These are phyloP conservation scores for Parambassis ranga DNA, from an alignment of 2,797 vertebrate genomes.

Conservation along the genomic window DNA sequence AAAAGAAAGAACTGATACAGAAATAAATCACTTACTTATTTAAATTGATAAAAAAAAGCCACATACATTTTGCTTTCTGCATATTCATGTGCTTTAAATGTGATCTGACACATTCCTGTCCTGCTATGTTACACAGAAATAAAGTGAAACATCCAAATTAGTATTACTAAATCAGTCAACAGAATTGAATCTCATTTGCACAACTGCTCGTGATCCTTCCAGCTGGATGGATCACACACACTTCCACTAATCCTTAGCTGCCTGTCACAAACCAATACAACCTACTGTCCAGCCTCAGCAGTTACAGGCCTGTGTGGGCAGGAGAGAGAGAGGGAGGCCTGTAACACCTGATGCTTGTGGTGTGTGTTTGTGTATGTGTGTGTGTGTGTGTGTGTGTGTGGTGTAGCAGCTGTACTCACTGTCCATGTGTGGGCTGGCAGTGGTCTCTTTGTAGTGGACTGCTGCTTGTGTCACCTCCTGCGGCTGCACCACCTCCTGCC, in stretches of 20 bases:
- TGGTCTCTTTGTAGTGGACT: constrained; percentile 87
- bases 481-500: constrained; percentile 89
- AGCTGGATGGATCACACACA: constrained; percentile 11
- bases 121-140: no score
- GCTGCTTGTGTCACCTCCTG: constrained; percentile 58
- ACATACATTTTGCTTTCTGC: no score
- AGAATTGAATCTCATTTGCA: not conserved
- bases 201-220: not conserved
- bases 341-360: not conserved
- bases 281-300: not conserved
- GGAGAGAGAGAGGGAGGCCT: no score
- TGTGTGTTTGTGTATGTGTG: no score
- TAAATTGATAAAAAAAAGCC: no score
- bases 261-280: not conserved
- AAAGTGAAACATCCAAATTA: no score
- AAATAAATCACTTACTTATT: no score
- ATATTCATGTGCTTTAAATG: no score
- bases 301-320: not conserved
- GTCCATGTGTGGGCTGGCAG: constrained; percentile 80
- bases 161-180: not conserved
- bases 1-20: no score
- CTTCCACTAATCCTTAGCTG: constrained; percentile 8
- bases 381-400: no score
- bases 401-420: constrained; percentile 74
- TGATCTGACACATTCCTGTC: no score